Evolutionary conservation across 2,113 vertebrate genomes (phyloP), one percentile per base, ranked within the genome.

Genomic region (Ammodytes dubius): DNA sequence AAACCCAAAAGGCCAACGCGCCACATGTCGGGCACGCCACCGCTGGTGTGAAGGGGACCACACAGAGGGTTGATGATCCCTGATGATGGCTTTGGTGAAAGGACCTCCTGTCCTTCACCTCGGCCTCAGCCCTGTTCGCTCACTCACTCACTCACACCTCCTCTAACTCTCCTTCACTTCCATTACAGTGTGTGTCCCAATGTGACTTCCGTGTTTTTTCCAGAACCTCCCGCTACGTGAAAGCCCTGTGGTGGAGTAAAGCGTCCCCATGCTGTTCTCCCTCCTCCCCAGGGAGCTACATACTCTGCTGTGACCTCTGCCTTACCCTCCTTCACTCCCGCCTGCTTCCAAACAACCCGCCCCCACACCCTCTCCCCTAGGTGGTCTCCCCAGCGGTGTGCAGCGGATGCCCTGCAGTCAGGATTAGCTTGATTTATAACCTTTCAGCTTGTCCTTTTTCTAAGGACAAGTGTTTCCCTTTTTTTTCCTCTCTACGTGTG

Each of bases 341-440:
- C 12, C 19, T 35, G 63, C 56, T 14, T 60, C 50, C 47, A 17
- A 4, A 12, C 27, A 35, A 39, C 39, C 19, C 61, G 66, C 68
- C 47, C 17, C 17, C 58, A 63, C 58, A 15, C 15, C 57, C 56
- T 73, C 37, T 75, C 76, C 71, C 72, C 87, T 63, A 87, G 88
- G 88, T 90, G 88, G 89, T 90, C 88, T 84, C 69, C 71, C 57
- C 81, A 74, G 81, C 19, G 11, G 70, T 65, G 63, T 66, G 60
- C 5, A 72, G 70, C 43, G 8, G 6, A 82, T 78, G 65, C 72
- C 85, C 75, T 74, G 74, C 68, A 78, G 84, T 42, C 78, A 83
- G 82, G 82, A 89, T 79, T 88, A 85, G 69, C 90, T 68, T 68
- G 50, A 82, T 86, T 79, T 84, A 54, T 85, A 89, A 89, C 87